Evolutionary conservation across 2,113 vertebrate genomes (phyloP), one percentile per base, ranked within the genome.

Genomic region (Spheniscus mendiculus): DNA sequence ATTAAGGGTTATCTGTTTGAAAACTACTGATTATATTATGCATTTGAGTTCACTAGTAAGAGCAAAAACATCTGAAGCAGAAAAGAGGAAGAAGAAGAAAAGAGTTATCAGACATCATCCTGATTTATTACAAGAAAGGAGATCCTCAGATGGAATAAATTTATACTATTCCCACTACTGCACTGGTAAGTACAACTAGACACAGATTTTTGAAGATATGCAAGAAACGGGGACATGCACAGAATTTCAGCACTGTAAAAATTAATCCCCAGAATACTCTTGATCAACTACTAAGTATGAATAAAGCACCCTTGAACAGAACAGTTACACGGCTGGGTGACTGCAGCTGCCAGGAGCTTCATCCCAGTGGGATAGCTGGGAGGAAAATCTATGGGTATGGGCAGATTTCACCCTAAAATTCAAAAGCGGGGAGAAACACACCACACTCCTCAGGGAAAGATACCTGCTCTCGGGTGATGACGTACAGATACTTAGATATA

Each of bases 401-500:
- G 76, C 25, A 65, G 30, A 65, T 49, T 36, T 61, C 53, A 52
- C 29, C 61, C 29, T 16, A 18, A 71, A 90, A 79, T 16, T 20
- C 58, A 55, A 72, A 21, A 69, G 53, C 66, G 67, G 9, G 32
- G 11, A 80, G 52, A 63, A 71, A 67, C 8, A 30, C 17, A 29
- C 2, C 6, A 17, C 26, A 22, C 12, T 49, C 47, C 74, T 53
- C 8, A 8, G 42, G 44, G 25, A 72, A 63, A 45, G n/a, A 36
- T 17, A 59, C 1, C 6, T 36, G 45, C 15, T 61, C 49, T n/a
- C 4, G 2, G 27, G 32, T 22, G 47, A 59, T 4, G 5, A 59
- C 1, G 4, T 5, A 21, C 0, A 45, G 55, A 8, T 13, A n/a
- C 34, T 3, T 12, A 3, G 0, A 15, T 2, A 45, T 3, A 67